Conservation (phyloP, 2,797 vertebrate genomes). For the Tamandua tetradactyla region DNA sequence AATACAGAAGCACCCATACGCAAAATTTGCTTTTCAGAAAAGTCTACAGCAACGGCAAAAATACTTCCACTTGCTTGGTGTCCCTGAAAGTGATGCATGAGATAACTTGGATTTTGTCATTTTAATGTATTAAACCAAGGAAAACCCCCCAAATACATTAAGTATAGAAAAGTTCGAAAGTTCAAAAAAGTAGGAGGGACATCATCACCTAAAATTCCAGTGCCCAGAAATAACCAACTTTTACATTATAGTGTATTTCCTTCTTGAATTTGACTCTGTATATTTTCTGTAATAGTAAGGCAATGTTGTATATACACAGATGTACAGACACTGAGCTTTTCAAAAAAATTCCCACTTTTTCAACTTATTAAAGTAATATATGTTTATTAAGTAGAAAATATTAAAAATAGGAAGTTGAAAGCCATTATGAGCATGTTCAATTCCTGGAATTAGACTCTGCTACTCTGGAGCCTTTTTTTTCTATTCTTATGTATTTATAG, state of each 20-base stretch:
- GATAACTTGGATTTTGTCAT: conserved; percentile 82
- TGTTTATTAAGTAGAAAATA: neutral
- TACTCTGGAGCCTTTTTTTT: neutral
- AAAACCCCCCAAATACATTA: neutral
- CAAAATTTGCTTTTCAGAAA: conserved; percentile 77
- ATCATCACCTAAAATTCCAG: neutral
- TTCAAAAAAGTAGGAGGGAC: neutral
- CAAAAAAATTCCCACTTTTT: neutral
- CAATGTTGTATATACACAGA: neutral
- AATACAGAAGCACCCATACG: conserved; percentile 71
- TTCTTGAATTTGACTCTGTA: neutral
- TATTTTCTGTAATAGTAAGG: neutral
- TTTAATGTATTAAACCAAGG: conserved; percentile 76
- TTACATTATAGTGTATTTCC: neutral
- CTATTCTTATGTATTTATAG: neutral
- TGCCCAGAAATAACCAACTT: neutral
- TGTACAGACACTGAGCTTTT: neutral
- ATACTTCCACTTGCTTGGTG: conserved; percentile 63
- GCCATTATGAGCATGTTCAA: neutral
- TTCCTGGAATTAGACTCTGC: neutral
- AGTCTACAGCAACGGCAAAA: conserved; percentile 64
- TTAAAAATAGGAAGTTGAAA: neutral
- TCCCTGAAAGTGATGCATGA: conserved; percentile 75
- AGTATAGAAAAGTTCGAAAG: neutral
- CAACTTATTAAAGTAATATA: neutral